A percentile compares a stretch with the other conserved stretches of the same genome.
phyloP scores from a whole-genome alignment of 2,797 vertebrate species.

The Oceanodroma leucorhoa region DNA sequence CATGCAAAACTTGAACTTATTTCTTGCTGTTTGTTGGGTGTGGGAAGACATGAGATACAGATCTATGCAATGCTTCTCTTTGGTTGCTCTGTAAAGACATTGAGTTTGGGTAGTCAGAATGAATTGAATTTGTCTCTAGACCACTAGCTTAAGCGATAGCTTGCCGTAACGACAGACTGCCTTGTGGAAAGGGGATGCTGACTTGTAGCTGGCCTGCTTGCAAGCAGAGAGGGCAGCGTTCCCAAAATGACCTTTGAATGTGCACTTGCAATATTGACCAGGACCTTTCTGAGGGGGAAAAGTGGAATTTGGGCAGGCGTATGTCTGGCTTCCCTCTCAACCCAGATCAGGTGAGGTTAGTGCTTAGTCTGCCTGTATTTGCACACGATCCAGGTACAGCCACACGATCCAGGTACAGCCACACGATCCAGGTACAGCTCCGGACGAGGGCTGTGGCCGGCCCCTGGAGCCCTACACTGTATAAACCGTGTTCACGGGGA shows the following conservation, averaged over 20 bases:
- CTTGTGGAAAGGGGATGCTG: not conserved
- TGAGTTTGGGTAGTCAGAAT: not conserved
- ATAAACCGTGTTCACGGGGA: accelerated
- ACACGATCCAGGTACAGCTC: not conserved
- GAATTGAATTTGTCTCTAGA: not conserved
- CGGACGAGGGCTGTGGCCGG: not conserved
- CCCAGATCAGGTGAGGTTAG: not conserved
- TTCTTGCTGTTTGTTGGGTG: not conserved
- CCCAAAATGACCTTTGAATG: not conserved
- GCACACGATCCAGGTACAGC: not conserved
- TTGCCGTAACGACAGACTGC: not conserved
- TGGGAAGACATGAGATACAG: not conserved
- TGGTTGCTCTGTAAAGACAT: not conserved
- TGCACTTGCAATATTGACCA: not conserved
- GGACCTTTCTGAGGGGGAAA: not conserved
- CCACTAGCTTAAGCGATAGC: not conserved
- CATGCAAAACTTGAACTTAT: conserved; percentile 1
- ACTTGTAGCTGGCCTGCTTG: not conserved
- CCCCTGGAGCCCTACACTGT: not conserved
- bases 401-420: not conserved
- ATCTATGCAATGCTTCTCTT: conserved; percentile 58
- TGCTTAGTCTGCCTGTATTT: not conserved
- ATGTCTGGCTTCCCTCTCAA: not conserved
- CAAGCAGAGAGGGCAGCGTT: not conserved
- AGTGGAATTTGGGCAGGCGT: accelerated